Base-by-base conservation (phyloP, 2,113 vertebrate genomes). In the Thalassoma bifasciatum region DNA sequence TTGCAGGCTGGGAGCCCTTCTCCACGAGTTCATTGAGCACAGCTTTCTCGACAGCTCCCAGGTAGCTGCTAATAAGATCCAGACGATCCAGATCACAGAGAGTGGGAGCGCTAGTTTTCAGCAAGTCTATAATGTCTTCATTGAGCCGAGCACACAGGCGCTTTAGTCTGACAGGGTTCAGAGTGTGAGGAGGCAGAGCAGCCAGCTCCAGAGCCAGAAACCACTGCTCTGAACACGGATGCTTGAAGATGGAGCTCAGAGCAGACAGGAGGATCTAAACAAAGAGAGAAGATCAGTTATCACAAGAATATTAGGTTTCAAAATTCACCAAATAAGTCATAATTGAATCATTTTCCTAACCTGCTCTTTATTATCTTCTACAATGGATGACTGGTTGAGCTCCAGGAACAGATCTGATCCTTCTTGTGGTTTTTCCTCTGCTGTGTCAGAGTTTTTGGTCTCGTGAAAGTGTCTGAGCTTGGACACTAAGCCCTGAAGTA, bases 151-250 rank as follows among this genome's bases (percentile, higher is more conserved):
- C 67, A 0, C 95, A 95, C 19, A 99, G 85, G 0, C 89, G 90
- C 81, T 95, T 97, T 26, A 95, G 92, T 0, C 88, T 84, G 54
- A 96, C 44, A 0, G 96, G 95, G 74, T 95, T 95, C 75, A 99
- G 93, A 5, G 64, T 82, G 63, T 96, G 94, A 0, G 92, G 87
- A 1, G 96, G 97, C 4, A 95, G 30, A 5, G 88, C 82, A 68
- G 79, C 86, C 40, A 83, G 87, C 52, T 98, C 95, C 91, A 96
- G 64, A 63, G 96, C 95, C 87, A 99, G 91, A 85, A 96, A 99
- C 97, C 97, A 99, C 86, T 91, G 94, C 82, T 96, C 92, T 86
- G 99, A 34, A 0, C 88, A 94, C 1, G 97, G 96, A 56, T 98
- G 96, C 44, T 91, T 94, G 77, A 99, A 95, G 91, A 96, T 54